Conservation (phyloP, 92 coral and sea anemone species). For the Hydrozoanthus gracilis region DNA sequence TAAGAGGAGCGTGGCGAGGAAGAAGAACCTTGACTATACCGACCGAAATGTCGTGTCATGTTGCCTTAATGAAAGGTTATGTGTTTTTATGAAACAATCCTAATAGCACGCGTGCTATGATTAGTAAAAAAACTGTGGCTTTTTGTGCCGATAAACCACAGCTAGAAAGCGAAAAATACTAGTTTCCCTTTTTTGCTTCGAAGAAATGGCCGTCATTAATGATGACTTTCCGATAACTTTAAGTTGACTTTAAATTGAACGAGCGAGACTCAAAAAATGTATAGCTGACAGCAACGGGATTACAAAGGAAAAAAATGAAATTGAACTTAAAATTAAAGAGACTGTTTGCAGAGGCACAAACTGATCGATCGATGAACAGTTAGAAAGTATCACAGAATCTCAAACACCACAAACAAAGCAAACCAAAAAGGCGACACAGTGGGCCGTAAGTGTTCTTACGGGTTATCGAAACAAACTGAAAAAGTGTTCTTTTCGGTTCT, state of each 20-base stretch:
- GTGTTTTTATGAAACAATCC: background rate
- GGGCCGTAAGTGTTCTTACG: background rate
- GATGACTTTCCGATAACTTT: background rate
- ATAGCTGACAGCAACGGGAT: background rate
- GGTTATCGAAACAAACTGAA: background rate
- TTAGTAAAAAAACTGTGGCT: background rate
- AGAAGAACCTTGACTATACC: background rate
- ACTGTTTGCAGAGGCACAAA: background rate
- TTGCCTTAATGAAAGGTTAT: background rate
- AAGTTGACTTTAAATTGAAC: background rate
- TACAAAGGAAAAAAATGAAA: background rate
- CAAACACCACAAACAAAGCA: too few species aligned
- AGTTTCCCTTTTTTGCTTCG: background rate
- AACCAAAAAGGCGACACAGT: too few species aligned
- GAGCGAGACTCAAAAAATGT: background rate
- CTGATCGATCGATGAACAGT: background rate
- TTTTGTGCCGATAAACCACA: too few species aligned
- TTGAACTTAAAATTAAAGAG: background rate
- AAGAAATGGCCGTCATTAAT: background rate
- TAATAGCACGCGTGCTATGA: background rate
- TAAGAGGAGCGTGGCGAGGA: background rate
- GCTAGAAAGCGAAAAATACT: background rate
- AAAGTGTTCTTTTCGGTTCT: background rate
- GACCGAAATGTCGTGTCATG: background rate
- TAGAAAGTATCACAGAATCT: too few species aligned